Percentiles rank a stretch among this genome's conserved stretches.
Conservation (phyloP, 2,888 invertebrate species). For the Diloba caeruleocephala region DNA sequence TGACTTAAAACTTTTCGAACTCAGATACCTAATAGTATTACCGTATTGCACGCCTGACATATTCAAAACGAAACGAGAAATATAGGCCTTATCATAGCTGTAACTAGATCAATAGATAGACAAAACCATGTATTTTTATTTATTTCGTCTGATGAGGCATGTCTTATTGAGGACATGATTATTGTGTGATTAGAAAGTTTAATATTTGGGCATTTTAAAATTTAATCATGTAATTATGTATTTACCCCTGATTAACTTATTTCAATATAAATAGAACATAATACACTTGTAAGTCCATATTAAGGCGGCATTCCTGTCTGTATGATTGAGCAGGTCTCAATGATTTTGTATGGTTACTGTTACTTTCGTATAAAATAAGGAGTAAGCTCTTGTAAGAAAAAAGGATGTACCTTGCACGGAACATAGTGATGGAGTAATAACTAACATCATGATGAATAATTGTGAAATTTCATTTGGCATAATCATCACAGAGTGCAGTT, state of each 20-base stretch:
- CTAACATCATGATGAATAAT: too few relatives aligned
- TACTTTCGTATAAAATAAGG: constrained; percentile 32
- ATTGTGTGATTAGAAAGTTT: constrained; percentile 31
- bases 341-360: constrained; percentile 42
- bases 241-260: constrained; percentile 36
- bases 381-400: constrained; percentile 23
- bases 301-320: constrained; percentile 62
- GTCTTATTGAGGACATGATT: constrained; percentile 2
- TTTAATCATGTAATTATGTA: constrained; percentile 53
- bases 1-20: neutral
- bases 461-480: too few relatives aligned
- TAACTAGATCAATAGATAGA: constrained; percentile 27
- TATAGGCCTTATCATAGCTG: constrained; percentile 37
- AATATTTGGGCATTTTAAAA: constrained; percentile 42
- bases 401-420: constrained; percentile 13
- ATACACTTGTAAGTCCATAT: constrained; percentile 34
- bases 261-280: constrained; percentile 26
- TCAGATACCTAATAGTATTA: neutral
- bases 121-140: constrained; percentile 24
- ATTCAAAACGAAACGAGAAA: constrained; percentile 7
- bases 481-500: too few relatives aligned
- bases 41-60: constrained; percentile 12
- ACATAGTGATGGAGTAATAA: too few relatives aligned
- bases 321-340: constrained; percentile 66
- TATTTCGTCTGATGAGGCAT: constrained; percentile 14